Evolutionary conservation across 2,888 invertebrate species (phyloP), one percentile per base, ranked within the genome.

Genomic region (Oscheius sp.): DNA sequence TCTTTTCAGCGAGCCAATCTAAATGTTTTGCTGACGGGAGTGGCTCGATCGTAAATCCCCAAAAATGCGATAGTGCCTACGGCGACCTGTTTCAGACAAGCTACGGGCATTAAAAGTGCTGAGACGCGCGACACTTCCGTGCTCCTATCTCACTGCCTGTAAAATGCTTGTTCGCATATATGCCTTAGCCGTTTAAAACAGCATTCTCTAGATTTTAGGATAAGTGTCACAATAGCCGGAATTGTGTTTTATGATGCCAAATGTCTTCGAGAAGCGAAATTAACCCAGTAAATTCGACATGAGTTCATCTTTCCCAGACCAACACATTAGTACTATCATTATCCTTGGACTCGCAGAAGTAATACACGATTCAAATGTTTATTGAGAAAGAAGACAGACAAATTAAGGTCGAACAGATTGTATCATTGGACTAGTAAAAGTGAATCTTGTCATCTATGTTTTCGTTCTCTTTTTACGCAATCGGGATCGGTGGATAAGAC

Each of bases 91-190:
- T 66, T 43, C 18, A n/a, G 66, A 52, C 66, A 66, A 29, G 52
- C 66, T 7, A 23, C 27, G 52, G 66, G 29, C 66, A 66, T 66
- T 49, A 16, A 66, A 52, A 66, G 66, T 66, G 66, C 66, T 49
- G 61, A 45, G 45, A 61, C 61, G 61, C 58, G 46, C 63, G 43
- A 63, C n/a, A n/a, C 63, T 63, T 63, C 63, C 63, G 43, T 43
- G 58, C 58, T 45, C 16, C 43, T 63, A 43, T 63, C 63, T 63
- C 63, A 9, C n/a, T n/a, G n/a, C 25, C 35, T 35, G 35, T 35
- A 35, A 66, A 66, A 66, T 21, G 66, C 66, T 18, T 66, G 66
- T 66, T 66, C 66, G 66, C 52, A 52, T 66, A 66, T 52, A 49
- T 49, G 35, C 21, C 52, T 35, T 35, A 35, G 35, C 35, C 35